Conservation (phyloP, 2,113 vertebrate genomes). For the Apistogramma diplotaenia region DNA sequence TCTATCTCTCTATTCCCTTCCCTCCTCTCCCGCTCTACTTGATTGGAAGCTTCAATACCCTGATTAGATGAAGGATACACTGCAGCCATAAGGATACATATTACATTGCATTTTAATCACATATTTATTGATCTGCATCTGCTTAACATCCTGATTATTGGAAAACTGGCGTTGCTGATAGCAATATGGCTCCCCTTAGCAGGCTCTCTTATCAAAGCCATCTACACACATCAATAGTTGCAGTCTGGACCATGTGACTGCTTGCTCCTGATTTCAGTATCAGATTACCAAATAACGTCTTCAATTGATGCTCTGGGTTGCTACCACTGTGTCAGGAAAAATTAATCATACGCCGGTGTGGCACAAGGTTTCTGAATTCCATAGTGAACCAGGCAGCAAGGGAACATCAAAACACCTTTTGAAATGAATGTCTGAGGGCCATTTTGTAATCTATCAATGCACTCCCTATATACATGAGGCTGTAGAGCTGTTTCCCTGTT, state of each 20-base stretch:
- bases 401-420: background rate
- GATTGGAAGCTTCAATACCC: slow-evolving; percentile 49
- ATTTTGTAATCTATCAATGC: background rate
- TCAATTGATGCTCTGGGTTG: background rate
- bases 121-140: slow-evolving; percentile 50
- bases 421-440: background rate
- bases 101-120: slow-evolving; percentile 43
- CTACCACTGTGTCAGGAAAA: background rate
- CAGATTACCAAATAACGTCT: background rate
- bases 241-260: background rate
- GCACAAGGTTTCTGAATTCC: background rate
- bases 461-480: background rate
- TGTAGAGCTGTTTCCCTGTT: background rate
- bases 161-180: background rate
- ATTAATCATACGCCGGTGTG: background rate
- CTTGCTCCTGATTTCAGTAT: background rate
- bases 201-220: slow-evolving; percentile 16
- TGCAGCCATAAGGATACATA: slow-evolving; percentile 31
- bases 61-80: slow-evolving; percentile 39
- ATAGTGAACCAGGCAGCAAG: background rate
- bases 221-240: slow-evolving; percentile 5
- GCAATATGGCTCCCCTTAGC: slow-evolving; percentile 17
- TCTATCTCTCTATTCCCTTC: slow-evolving; percentile 3
- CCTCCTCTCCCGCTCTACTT: background rate
- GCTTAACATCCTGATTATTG: slow-evolving; percentile 38